phyloP scores from a whole-genome alignment of 2,888 invertebrate species.

The Caenorhabditis zanzibari region DNA sequence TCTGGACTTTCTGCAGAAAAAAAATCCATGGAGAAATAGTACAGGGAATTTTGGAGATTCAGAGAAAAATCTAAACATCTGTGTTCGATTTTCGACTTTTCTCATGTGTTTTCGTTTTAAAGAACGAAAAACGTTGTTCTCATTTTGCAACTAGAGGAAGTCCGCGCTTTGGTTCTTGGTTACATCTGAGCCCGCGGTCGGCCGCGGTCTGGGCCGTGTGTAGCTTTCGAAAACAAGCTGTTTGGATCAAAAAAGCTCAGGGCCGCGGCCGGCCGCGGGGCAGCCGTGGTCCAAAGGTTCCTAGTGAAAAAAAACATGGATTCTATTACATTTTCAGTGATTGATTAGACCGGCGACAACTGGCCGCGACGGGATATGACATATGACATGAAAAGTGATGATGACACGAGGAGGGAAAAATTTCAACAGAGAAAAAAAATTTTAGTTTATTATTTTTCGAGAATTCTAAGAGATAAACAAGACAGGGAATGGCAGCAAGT shows the following conservation, averaged over 20 bases:
- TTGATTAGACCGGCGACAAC: conserved; percentile 48
- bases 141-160: too few species aligned
- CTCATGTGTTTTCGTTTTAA: background rate
- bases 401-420: background rate
- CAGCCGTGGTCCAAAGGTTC: conserved; percentile 20
- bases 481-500: too few species aligned
- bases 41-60: background rate
- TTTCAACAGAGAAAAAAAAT: conserved; percentile 5
- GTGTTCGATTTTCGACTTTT: conserved; percentile 1
- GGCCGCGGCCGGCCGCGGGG: too few species aligned
- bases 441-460: too few species aligned
- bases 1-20: conserved; percentile 4
- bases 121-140: background rate
- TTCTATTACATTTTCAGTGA: conserved; percentile 55
- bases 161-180: too few species aligned
- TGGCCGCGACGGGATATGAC: conserved; percentile 26
- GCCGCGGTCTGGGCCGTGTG: too few species aligned
- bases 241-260: too few species aligned
- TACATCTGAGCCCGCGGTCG: too few species aligned
- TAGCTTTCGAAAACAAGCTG: too few species aligned
- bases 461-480: too few species aligned
- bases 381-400: conserved; percentile 34
- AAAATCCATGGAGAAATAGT: background rate
- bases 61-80: background rate
- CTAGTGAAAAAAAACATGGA: conserved; percentile 46